Base-by-base conservation (phyloP, 2,888 invertebrate genomes). In the Scaptodrosophila latifasciaeformis region DNA sequence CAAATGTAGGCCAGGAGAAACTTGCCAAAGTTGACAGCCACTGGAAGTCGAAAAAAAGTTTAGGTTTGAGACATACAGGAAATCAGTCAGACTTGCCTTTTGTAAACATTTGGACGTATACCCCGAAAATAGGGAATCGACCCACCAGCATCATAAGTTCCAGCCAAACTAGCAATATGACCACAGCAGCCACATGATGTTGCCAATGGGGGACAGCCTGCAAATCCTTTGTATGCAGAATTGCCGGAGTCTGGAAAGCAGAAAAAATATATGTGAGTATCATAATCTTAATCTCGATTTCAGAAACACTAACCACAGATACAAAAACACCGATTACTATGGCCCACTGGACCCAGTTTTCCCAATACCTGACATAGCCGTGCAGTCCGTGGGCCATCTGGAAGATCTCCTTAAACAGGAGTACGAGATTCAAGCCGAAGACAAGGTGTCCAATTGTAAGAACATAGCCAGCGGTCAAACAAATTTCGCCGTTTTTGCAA, bases 41-140 rank as follows among this genome's bases (percentile, higher is more conserved):
- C 93, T 89, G 31, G 1, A 64, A 62, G 5, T 1, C 7, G 2
- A n/a, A 15, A 31, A 27, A 0, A 39, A 39, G 13, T 45, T 31
- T 9, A n/a, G n/a, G 31, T 12, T 2, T 17, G 5, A 45, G 3
- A 27, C 10, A 18, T 10, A 30, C 15, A n/a, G 48, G 2, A 10
- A 1, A 46, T 9, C 35, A 4, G 2, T n/a, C 15, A 7, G 24
- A 18, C 3, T 15, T 46, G 90, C 90, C 91, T 74, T 92, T 93
- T 1, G 93, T 93, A 83, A 95, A 94, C 94, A 95, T 95, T 86
- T 95, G 94, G 17, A 95, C 92, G 81, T 95, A 95, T 2, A 95
- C 87, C 0, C 95, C 95, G 70, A 95, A 95, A 66, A 92, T 92
- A 29, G 95, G 95, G 85, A 95, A 95, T 51, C 95, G 88, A 17